Percentiles rank a stretch among this genome's conserved stretches.
Evolutionary conservation across 2,888 invertebrate species (phyloP).

Genomic region (Cheilosia grossa): DNA sequence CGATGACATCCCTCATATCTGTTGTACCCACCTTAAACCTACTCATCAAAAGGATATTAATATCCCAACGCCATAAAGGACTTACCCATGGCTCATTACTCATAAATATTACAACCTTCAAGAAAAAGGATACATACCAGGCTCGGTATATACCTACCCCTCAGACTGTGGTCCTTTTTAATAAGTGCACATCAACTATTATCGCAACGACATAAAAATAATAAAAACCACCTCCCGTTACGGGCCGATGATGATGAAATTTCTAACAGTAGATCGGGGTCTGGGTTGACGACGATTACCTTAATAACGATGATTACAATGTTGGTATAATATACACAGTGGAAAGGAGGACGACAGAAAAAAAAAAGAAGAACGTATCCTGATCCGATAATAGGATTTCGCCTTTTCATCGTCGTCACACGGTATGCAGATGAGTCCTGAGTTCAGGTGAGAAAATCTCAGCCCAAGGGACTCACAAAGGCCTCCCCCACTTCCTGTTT

Average conservation of each 20-base stretch:
- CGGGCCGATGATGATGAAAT: constrained; percentile 63
- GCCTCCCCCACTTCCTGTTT: background rate
- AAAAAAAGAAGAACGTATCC: constrained; percentile 27
- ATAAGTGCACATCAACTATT: constrained; percentile 68
- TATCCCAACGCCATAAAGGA: constrained; percentile 69
- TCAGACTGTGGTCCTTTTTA: constrained; percentile 50
- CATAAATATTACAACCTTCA: constrained; percentile 70
- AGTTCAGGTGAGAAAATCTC: constrained; percentile 64
- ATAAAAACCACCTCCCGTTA: constrained; percentile 38
- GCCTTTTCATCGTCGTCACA: constrained; percentile 30
- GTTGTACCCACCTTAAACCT: constrained; percentile 29
- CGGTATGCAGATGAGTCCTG: constrained; percentile 56
- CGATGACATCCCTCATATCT: constrained; percentile 43
- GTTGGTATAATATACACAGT: background rate
- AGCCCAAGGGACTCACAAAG: constrained; percentile 34
- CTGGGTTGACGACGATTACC: constrained; percentile 61
- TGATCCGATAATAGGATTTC: constrained; percentile 72
- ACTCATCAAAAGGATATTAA: constrained; percentile 73
- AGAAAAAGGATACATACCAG: constrained; percentile 60
- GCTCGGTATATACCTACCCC: background rate
- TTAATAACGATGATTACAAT: constrained; percentile 69
- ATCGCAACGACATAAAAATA: constrained; percentile 50
- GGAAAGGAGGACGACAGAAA: background rate
- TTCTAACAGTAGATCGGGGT: constrained; percentile 34
- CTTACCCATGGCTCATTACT: constrained; percentile 75